Percentiles rank a stretch among this genome's conserved stretches.
Conservation (phyloP, 2,113 vertebrate species). For the Labrus mixtus region DNA sequence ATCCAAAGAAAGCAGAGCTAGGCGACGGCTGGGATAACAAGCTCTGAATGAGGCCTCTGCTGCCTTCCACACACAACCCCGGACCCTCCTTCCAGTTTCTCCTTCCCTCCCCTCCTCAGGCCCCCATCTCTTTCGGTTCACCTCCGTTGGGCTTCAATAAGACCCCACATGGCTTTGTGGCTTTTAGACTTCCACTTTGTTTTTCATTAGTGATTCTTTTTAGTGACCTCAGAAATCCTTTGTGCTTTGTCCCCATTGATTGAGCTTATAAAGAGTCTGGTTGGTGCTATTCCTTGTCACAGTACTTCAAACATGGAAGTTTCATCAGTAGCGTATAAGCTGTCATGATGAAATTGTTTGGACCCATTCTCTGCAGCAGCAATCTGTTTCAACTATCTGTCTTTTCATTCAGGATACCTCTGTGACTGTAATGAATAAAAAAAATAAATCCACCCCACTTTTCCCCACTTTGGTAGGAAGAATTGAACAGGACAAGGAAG, state of each 20-base stretch:
- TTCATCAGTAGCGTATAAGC: slow-evolving; percentile 25
- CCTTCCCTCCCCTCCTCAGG: slow-evolving; percentile 10
- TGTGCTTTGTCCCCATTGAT: slow-evolving; percentile 64
- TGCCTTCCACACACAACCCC: slow-evolving; percentile 45
- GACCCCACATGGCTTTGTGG: slow-evolving; percentile 75
- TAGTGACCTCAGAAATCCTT: slow-evolving; percentile 58
- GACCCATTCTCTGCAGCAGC: slow-evolving; percentile 36
- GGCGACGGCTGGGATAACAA: slow-evolving; percentile 72
- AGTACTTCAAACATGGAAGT: slow-evolving; percentile 49
- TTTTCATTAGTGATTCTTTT: slow-evolving; percentile 73
- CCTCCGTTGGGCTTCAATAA: slow-evolving; percentile 70
- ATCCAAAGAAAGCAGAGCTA: slow-evolving; percentile 84
- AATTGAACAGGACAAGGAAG: slow-evolving; percentile 46
- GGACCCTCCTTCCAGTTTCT: slow-evolving; percentile 55
- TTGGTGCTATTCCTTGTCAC: slow-evolving; percentile 37
- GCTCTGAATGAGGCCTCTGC: slow-evolving; percentile 75
- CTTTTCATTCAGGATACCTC: slow-evolving; percentile 49
- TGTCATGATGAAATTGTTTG: slow-evolving; percentile 47
- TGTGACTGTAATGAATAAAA: slow-evolving; percentile 69
- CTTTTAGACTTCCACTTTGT: slow-evolving; percentile 75
- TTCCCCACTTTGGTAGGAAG: slow-evolving; percentile 50
- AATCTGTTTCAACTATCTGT: slow-evolving; percentile 12
- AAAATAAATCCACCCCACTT: slow-evolving; percentile 55
- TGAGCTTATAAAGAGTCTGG: slow-evolving; percentile 50
- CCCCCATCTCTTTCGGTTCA: slow-evolving; percentile 60